Evolutionary conservation across 2,797 vertebrate species (phyloP), one percentile per base, ranked within the genome.

Genomic region (Echeneis naucrates): DNA sequence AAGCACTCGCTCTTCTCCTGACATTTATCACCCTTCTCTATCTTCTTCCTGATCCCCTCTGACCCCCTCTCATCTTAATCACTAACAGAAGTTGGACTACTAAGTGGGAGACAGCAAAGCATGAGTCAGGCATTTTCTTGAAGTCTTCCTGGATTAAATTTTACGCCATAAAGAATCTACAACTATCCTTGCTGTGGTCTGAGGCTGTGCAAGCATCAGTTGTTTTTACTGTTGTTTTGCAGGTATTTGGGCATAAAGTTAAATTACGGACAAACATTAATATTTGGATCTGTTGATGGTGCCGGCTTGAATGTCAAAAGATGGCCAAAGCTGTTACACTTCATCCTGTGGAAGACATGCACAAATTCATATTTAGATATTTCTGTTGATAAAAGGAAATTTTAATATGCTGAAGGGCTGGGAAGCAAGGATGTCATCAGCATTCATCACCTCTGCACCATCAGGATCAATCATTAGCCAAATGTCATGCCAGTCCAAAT

Each of bases 21-120:
- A 73, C 82, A 65, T 87, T 82, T 64, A 57, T 88, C 88, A 82
- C 85, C 72, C 45, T 75, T 59, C 77, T 81, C 83, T 61, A 82
- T 86, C 85, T 79, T 81, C 75, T 75, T 44, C 68, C 71, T 24
- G 55, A 45, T 87, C 76, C 54, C 79, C 85, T 85, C 78, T 83
- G 81, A 87, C 87, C 53, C 13, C 38, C 72, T 80, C 68, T 76
- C 53, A 65, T 87, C 72, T 87, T 82, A 70, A 82, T 87, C 83
- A 87, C 45, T 72, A 48, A 26, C 68, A 82, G 44, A 81, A 84
- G 63, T 84, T 69, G 26, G 45, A 57, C 66, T 74, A 51, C 7
- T 50, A 68, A 72, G 58, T 68, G 45, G 42, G 60, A 44, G 54
- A 56, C 19, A 55, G 47, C 47, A 37, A 33, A 50, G 47, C 35